Conservation (phyloP, 2,888 invertebrate species). For the Limnephilus lunatus region DNA sequence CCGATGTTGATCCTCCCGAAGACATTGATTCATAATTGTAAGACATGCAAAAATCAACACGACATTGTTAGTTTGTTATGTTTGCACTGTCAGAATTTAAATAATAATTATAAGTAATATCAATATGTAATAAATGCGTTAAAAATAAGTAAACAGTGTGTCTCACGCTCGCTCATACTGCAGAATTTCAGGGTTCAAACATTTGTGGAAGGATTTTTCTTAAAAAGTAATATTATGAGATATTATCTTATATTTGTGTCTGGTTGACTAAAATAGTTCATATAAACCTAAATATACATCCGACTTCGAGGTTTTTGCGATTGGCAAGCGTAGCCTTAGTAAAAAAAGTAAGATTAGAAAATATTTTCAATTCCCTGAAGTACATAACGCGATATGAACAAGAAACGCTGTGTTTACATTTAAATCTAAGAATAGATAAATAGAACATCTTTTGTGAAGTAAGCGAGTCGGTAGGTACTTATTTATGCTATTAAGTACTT, state of each 20-base stretch:
- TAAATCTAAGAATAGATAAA: neutral
- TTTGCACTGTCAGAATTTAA: neutral
- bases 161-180: neutral
- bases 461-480: neutral
- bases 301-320: too few species aligned
- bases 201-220: too few species aligned
- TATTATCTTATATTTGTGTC: too few species aligned
- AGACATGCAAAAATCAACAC: slow-evolving; percentile 82
- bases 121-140: neutral
- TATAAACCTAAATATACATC: too few species aligned
- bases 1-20: slow-evolving; percentile 78
- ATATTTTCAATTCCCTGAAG: neutral
- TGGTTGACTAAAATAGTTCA: too few species aligned
- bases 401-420: neutral
- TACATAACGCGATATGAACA: neutral
- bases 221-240: too few species aligned
- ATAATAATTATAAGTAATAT: neutral
- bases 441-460: too few species aligned
- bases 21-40: slow-evolving; percentile 83
- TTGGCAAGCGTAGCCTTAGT: too few species aligned
- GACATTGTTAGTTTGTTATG: slow-evolving; percentile 69
- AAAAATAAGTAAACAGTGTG: neutral
- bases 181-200: neutral
- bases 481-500: neutral
- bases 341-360: neutral